Evolutionary conservation across 2,113 vertebrate species (phyloP).

Genomic region (Burhinus oedicnemus): DNA sequence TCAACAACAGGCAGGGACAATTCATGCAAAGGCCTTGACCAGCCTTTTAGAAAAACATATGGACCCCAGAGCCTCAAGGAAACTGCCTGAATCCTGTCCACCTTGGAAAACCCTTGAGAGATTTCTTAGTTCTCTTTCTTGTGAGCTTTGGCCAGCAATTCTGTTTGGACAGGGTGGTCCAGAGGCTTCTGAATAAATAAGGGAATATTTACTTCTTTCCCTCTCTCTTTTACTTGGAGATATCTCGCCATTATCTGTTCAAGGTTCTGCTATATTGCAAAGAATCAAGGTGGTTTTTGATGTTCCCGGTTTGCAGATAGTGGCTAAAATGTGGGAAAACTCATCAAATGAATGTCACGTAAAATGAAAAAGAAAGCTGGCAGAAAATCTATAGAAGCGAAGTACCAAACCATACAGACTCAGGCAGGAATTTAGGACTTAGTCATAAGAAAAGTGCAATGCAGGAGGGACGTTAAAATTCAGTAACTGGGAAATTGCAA

Average conservation of each 20-base stretch:
- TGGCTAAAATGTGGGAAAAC: not conserved
- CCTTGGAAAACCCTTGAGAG: not conserved
- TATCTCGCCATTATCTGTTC: not conserved
- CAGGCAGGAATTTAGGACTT: not conserved
- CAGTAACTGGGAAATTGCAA: not conserved
- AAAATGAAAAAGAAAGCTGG: not conserved
- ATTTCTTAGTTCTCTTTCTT: not conserved
- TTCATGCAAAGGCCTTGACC: not conserved
- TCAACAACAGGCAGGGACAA: not conserved
- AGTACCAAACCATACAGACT: not conserved
- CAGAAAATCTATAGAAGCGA: not conserved
- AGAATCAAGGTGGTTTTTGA: rapidly evolving
- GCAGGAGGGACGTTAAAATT: not conserved
- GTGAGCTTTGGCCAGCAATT: not conserved
- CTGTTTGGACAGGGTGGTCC: not conserved
- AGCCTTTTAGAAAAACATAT: not conserved
- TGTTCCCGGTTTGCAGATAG: not conserved
- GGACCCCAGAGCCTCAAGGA: not conserved
- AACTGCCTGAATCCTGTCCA: not conserved
- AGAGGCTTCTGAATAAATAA: not conserved
- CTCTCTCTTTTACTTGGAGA: not conserved
- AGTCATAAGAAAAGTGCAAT: not conserved
- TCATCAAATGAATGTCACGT: not conserved
- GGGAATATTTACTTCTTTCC: not conserved
- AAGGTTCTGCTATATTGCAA: not conserved